Percentiles rank a stretch among this genome's conserved stretches.
Conservation (phyloP, 2,888 invertebrate species). For the Mycalesis mineus region DNA sequence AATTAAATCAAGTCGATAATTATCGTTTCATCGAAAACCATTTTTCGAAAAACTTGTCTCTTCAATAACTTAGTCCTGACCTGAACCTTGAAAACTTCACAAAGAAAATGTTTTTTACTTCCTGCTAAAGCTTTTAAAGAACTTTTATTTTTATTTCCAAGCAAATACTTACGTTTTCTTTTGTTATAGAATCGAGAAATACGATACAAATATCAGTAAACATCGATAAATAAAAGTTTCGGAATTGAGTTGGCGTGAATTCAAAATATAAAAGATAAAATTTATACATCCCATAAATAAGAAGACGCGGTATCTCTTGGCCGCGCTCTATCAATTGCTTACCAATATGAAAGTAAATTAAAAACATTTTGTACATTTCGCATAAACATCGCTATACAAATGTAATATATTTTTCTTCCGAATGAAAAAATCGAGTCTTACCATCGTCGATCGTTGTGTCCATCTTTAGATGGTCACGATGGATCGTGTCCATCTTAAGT, state of each 20-base stretch:
- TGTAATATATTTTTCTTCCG: no score
- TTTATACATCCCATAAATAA: slow-evolving; percentile 15
- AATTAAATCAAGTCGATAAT: no score
- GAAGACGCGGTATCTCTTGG: slow-evolving; percentile 14
- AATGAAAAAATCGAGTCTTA: no score
- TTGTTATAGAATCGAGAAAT: not conserved
- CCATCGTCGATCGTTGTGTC: no score
- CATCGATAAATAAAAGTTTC: slow-evolving; percentile 4
- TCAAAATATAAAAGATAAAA: slow-evolving; percentile 17
- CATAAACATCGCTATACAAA: no score
- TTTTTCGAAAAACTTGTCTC: no score
- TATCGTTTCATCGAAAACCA: no score
- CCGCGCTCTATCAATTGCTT: slow-evolving; percentile 7
- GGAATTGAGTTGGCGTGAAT: slow-evolving; percentile 12
- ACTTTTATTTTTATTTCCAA: no score
- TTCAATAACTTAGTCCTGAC: no score
- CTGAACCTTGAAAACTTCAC: not conserved
- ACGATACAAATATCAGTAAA: not conserved
- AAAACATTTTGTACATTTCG: not conserved
- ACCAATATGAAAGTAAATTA: slow-evolving; percentile 5
- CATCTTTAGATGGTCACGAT: no score
- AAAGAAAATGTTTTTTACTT: not conserved
- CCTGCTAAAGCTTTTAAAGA: not conserved
- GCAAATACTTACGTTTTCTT: no score
- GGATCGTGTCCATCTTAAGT: no score